These are phyloP conservation scores for Eupsittula cactorum DNA, from an alignment of 2,113 vertebrate genomes.

Conservation along the genomic window DNA sequence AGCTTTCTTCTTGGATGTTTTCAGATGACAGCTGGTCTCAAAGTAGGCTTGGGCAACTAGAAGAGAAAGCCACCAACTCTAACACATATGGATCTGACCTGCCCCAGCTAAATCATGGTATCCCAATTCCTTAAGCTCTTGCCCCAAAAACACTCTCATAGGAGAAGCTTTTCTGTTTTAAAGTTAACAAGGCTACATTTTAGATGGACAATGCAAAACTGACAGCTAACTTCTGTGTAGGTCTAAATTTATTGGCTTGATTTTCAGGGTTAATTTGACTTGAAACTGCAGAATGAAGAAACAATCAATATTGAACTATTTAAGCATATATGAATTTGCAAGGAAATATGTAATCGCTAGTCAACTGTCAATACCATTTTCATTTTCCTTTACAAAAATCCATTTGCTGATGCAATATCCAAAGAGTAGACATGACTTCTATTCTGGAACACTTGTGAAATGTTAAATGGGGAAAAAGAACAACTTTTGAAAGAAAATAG, in stretches of 20 bases:
- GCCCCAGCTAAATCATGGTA: background rate
- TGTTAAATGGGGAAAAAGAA: conserved; percentile 42
- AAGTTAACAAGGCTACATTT: background rate
- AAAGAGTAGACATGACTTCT: background rate
- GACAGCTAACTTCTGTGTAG: background rate
- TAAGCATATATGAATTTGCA: background rate
- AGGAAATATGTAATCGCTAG: background rate
- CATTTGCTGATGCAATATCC: background rate
- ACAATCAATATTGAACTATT: background rate
- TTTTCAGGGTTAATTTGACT: background rate
- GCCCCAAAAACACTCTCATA: background rate
- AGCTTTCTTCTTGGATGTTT: background rate
- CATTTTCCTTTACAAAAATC: background rate
- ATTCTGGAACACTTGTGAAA: conserved; percentile 2
- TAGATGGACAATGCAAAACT: background rate
- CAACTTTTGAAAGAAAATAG: conserved; percentile 47
- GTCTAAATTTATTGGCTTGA: background rate
- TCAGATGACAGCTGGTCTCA: background rate
- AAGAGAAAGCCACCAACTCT: background rate
- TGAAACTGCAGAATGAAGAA: background rate
- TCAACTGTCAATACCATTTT: background rate
- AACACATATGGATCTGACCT: background rate
- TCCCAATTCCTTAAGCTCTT: background rate
- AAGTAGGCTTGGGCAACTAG: background rate
- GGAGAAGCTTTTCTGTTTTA: background rate